phyloP scores from a whole-genome alignment of 1,140 invertebrate species.

The Manduca sexta region DNA sequence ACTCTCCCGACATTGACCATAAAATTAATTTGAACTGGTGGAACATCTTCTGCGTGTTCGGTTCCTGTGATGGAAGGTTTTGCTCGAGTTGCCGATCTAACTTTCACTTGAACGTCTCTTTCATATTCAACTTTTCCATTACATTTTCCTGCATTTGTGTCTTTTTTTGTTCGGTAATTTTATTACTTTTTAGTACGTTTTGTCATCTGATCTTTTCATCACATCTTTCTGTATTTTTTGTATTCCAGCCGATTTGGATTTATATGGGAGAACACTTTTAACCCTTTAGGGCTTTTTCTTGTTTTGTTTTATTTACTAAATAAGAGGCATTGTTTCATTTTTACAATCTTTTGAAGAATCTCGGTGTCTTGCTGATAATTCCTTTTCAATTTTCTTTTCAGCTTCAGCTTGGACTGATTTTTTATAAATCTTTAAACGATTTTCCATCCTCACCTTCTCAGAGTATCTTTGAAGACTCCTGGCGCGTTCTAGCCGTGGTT shows the following conservation, averaged over 20 bases:
- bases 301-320: constrained; percentile 41
- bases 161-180: constrained; percentile 5
- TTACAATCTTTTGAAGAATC: constrained; percentile 9
- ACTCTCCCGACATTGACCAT: constrained; percentile 42
- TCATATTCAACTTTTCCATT: constrained; percentile 2
- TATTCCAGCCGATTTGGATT: constrained; percentile 28
- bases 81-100: constrained; percentile 23
- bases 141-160: neutral
- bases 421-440: constrained; percentile 58
- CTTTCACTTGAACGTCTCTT: constrained; percentile 1
- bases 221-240: constrained; percentile 18
- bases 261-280: constrained; percentile 18
- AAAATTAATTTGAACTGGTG: constrained; percentile 52
- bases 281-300: constrained; percentile 26
- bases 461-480: constrained; percentile 64
- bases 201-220: constrained; percentile 5
- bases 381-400: constrained; percentile 33
- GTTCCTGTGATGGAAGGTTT: constrained; percentile 23
- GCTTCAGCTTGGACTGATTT: constrained; percentile 38
- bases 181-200: neutral
- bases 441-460: constrained; percentile 63
- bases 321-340: constrained; percentile 35
- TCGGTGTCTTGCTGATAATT: constrained; percentile 18
- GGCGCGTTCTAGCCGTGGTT: constrained; percentile 58
- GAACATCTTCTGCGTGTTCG: constrained; percentile 6